A percentile compares a stretch with the other conserved stretches of the same genome.
Conservation (phyloP, 2,113 vertebrate genomes). For the Chloropsis cyanopogon region DNA sequence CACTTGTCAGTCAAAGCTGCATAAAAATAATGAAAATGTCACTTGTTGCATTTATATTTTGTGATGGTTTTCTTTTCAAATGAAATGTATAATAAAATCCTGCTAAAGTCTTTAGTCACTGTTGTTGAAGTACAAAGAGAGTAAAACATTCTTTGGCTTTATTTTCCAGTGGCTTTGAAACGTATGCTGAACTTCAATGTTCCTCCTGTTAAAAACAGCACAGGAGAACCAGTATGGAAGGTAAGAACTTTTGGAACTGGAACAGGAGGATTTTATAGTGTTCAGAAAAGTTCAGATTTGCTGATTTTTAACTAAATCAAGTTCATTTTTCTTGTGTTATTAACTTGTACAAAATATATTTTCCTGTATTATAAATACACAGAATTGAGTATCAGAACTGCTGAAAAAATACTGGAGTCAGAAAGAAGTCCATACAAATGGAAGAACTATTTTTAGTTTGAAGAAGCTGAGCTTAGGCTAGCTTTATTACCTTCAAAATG, state of each 20-base stretch:
- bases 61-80: neutral
- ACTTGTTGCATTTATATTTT: neutral
- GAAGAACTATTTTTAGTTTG: neutral
- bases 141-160: conserved; percentile 7
- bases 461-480: neutral
- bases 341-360: neutral
- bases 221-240: conserved; percentile 97
- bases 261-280: neutral
- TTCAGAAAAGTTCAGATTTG: neutral
- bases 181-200: conserved; percentile 98
- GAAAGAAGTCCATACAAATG: neutral
- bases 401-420: neutral
- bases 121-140: neutral
- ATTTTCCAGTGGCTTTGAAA: conserved; percentile 87
- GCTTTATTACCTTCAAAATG: neutral
- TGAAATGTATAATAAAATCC: neutral
- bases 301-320: neutral
- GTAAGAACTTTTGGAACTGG: conserved; percentile 64
- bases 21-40: neutral
- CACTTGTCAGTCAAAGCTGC: neutral
- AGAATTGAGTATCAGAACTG: neutral
- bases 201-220: conserved; percentile 90
- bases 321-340: neutral
- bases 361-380: neutral
- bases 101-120: neutral